phyloP scores from a whole-genome alignment of 2,888 invertebrate genomes.

The Pediacus dermestoides region DNA sequence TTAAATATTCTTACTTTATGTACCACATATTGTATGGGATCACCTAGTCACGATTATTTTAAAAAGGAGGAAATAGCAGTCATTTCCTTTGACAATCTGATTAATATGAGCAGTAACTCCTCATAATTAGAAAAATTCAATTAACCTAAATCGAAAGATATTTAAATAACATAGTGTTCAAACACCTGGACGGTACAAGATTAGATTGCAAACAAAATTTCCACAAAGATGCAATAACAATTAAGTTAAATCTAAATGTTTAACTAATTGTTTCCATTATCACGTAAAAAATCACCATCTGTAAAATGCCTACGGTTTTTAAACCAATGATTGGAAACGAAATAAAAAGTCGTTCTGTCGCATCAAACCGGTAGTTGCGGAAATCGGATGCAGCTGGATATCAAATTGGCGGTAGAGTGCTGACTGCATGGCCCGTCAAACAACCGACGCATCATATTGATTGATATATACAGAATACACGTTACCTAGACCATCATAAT shows the following conservation, averaged over 20 bases:
- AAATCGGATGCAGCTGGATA: conserved; percentile 27
- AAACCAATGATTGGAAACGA: conserved; percentile 20
- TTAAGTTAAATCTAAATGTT: conserved; percentile 25
- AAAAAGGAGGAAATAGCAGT: no score
- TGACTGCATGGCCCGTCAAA: conserved; percentile 15
- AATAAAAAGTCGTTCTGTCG: conserved; percentile 26
- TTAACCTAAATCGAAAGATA: no score
- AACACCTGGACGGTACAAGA: no score
- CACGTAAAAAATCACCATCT: conserved; percentile 21
- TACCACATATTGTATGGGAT: no score
- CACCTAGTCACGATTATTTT: no score
- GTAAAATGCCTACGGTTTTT: conserved; percentile 24
- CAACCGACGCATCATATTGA: conserved; percentile 22
- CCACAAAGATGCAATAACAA: conserved; percentile 3
- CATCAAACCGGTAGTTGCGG: conserved; percentile 27
- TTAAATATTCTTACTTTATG: no score
- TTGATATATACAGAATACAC: conserved; percentile 15
- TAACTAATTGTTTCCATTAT: conserved; percentile 29
- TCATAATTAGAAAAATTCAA: no score
- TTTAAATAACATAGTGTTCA: no score
- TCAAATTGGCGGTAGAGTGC: conserved; percentile 18
- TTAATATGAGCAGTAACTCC: no score
- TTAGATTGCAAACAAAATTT: no score
- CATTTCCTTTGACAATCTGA: no score
- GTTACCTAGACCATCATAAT: neutral